Base-by-base conservation (phyloP, 2,888 invertebrate genomes). In the Caenorhabditis sp. region DNA sequence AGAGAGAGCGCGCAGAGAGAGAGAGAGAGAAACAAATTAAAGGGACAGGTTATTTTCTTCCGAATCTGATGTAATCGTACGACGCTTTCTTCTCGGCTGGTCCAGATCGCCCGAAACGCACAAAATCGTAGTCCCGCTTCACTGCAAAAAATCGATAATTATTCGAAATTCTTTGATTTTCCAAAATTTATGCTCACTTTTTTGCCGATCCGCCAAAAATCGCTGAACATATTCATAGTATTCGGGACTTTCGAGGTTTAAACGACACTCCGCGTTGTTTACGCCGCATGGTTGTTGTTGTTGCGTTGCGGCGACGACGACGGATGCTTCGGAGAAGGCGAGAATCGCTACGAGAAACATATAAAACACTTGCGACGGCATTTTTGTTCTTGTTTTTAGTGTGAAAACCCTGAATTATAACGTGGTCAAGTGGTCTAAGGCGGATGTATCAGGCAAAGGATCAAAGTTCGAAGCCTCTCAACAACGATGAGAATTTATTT, bases 21-120 rank as follows among this genome's bases (percentile, higher is more conserved):
- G 31, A 7, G 31, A 31, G 43, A 43, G 14, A 17, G 8, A 17
- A 17, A 43, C 8, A 43, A 7, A 10, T 17, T 17, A 5, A 2
- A 17, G 8, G 36, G 31, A 20, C 8, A 1, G 1, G 2, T 62
- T 59, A 74, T 63, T 74, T 74, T 36, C 74, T 53, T 20, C 75
- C 75, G 54, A 75, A 76, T 8, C 76, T 69, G 58, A 76, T 76
- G 70, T 76, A 76, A 58, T 76, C 76, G 65, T 76, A 76, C 38
- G 68, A 66, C 14, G 70, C 70, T 58, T 76, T 76, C 59, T 76
- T 76, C 43, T 26, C 53, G 5, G 52, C 5, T 56, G 71, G 71
- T n/a, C 65, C 63, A n/a, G 70, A 58, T 36, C 76, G 58, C 54
- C 76, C 76, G 60, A 76, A 76, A 43, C 76, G 69, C 17, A 76